These are phyloP conservation scores for Silurus aristotelis DNA, from an alignment of 2,797 vertebrate species.

Conservation along the genomic window DNA sequence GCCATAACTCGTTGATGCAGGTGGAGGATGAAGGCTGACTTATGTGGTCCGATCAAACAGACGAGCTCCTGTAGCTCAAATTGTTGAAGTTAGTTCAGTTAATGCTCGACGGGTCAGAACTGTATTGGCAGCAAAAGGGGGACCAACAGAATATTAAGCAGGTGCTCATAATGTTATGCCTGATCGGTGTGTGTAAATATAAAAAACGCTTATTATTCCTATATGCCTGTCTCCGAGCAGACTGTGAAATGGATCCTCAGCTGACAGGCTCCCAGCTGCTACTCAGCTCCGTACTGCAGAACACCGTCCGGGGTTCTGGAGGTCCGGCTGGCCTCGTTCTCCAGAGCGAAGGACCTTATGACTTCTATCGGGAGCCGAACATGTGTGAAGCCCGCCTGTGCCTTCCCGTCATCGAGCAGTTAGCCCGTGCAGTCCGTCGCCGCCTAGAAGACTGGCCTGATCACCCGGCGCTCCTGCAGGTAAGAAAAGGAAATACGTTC, in stretches of 20 bases:
- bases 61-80: too few species aligned
- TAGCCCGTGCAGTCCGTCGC: slow-evolving; percentile 75
- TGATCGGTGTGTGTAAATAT: too few species aligned
- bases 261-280: slow-evolving; percentile 86
- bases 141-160: too few species aligned
- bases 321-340: slow-evolving; percentile 73
- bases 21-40: too few species aligned
- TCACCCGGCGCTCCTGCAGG: slow-evolving; percentile 91
- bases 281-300: slow-evolving; percentile 83
- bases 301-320: slow-evolving; percentile 79
- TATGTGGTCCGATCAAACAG: too few species aligned
- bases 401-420: slow-evolving; percentile 81
- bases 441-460: slow-evolving; percentile 92
- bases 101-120: too few species aligned
- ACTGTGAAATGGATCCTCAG: slow-evolving; percentile 83
- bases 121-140: too few species aligned
- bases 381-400: slow-evolving; percentile 84
- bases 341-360: slow-evolving; percentile 81
- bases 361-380: slow-evolving; percentile 95
- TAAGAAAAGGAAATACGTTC: slow-evolving; percentile 55
- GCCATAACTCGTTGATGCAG: too few species aligned
- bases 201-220: too few species aligned
- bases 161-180: too few species aligned
- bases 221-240: slow-evolving; percentile 62
- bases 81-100: too few species aligned